Evolutionary conservation across 2,113 vertebrate species (phyloP).

Genomic region (Chaenogobius annularis): DNA sequence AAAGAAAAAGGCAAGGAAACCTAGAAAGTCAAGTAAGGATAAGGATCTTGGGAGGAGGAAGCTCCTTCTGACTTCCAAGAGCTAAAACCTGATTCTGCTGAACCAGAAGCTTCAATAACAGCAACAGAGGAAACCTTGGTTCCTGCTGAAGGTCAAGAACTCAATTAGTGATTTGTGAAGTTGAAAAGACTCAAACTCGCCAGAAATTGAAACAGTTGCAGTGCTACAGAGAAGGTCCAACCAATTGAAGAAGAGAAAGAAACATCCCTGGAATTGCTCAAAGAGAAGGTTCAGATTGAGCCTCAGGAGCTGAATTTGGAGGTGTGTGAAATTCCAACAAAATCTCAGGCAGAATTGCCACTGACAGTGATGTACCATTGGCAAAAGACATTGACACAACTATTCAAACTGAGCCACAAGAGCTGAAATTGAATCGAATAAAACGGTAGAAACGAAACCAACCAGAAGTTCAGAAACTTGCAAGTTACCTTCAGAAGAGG

Average conservation of each 20-base stretch:
- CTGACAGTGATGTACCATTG: background rate
- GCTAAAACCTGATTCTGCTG: background rate
- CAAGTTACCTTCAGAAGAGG: background rate
- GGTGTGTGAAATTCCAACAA: too few species aligned
- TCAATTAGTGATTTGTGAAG: background rate
- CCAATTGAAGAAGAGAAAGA: background rate
- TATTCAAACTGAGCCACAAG: background rate
- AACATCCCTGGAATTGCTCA: too few species aligned
- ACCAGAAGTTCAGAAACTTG: too few species aligned
- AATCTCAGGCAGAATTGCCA: background rate
- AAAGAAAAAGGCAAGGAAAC: slow-evolving; percentile 1
- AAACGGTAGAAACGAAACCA: too few species aligned
- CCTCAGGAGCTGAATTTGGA: background rate
- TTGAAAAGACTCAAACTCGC: background rate
- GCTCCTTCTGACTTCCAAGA: background rate
- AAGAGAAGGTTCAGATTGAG: background rate
- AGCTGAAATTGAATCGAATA: background rate
- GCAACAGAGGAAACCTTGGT: background rate
- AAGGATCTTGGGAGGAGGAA: slow-evolving; percentile 8
- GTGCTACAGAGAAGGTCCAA: too few species aligned
- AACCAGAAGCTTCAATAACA: background rate
- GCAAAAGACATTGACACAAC: too few species aligned
- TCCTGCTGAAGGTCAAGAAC: background rate
- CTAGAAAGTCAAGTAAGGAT: background rate
- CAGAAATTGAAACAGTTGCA: background rate